Evolutionary conservation across 2,797 vertebrate genomes (phyloP).

Genomic region (Fistularia tabacaria): DNA sequence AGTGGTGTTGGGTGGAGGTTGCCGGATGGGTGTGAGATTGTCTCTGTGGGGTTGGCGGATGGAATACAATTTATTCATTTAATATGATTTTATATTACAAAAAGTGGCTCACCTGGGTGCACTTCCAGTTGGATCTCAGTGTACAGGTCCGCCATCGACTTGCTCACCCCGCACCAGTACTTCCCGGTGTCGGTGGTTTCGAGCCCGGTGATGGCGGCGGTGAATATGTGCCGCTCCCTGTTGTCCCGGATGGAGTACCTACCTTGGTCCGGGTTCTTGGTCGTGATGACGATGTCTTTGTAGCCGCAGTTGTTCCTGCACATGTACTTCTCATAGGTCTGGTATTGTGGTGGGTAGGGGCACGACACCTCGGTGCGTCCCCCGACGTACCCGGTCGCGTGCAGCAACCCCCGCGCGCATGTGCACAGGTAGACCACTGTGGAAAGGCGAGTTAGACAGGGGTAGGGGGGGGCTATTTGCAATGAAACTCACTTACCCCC

Average conservation of each 20-base stretch:
- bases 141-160: slow-evolving; percentile 7
- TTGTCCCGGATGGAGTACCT: slow-evolving; percentile 43
- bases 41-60: too few species aligned
- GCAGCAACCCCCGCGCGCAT: not conserved
- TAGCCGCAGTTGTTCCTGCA: slow-evolving; percentile 30
- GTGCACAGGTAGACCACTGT: too few species aligned
- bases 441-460: too few species aligned
- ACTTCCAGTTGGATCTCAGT: slow-evolving; percentile 33
- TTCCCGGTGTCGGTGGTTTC: slow-evolving; percentile 1
- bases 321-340: slow-evolving; percentile 51
- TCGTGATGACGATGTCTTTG: slow-evolving; percentile 28
- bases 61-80: too few species aligned
- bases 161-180: slow-evolving; percentile 50
- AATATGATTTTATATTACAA: too few species aligned
- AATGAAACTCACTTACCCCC: too few species aligned
- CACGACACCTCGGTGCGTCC: slow-evolving; percentile 20
- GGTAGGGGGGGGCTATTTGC: too few species aligned
- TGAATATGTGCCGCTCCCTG: not conserved
- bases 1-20: too few species aligned
- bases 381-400: slow-evolving; percentile 29
- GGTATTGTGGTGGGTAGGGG: not conserved
- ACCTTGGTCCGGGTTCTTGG: not conserved
- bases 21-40: too few species aligned
- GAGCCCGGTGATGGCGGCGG: slow-evolving; percentile 30
- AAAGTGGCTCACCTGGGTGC: slow-evolving; percentile 15